Evolutionary conservation across 2,888 invertebrate genomes (phyloP).

Genomic region (Erpobdella octoculata): DNA sequence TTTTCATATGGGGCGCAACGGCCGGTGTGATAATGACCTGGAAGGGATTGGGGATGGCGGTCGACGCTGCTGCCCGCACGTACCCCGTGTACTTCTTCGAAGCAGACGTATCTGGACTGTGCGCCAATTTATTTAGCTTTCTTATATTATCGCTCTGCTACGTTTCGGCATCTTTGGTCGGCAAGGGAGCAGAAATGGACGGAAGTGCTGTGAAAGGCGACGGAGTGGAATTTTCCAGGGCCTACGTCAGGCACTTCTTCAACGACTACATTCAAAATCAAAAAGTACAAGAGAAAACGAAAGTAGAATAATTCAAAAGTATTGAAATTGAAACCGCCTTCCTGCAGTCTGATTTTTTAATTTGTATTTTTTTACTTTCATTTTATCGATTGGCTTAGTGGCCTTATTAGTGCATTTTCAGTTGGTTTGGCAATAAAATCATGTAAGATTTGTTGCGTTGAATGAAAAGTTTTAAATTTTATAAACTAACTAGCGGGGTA

Average conservation of each 20-base stretch:
- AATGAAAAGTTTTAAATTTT: too few species aligned
- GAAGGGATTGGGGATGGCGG: conserved; percentile 33
- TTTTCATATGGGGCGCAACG: conserved; percentile 33
- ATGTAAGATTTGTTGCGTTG: too few species aligned
- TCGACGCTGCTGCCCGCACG: conserved; percentile 25
- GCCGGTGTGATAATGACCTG: conserved; percentile 34
- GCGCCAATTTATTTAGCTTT: conserved; percentile 26
- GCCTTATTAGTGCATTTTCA: too few species aligned
- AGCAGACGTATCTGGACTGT: conserved; percentile 26
- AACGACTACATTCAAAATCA: conserved; percentile 8
- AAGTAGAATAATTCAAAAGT: too few species aligned
- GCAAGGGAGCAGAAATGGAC: conserved; percentile 33
- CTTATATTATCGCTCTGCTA: conserved; percentile 27
- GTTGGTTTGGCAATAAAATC: too few species aligned
- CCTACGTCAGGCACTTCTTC: conserved; percentile 29
- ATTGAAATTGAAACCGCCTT: too few species aligned
- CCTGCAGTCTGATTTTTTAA: too few species aligned
- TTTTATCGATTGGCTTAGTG: too few species aligned
- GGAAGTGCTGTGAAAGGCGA: conserved; percentile 24
- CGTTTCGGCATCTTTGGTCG: conserved; percentile 30
- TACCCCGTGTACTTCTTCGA: conserved; percentile 27
- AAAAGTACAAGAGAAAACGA: background rate
- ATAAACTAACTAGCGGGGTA: too few species aligned
- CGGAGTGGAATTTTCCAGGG: conserved; percentile 28
- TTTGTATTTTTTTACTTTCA: too few species aligned